Evolutionary conservation across 2,797 vertebrate genomes (phyloP), one percentile per base, ranked within the genome.

Genomic region (Craterocephalus amniculus): DNA sequence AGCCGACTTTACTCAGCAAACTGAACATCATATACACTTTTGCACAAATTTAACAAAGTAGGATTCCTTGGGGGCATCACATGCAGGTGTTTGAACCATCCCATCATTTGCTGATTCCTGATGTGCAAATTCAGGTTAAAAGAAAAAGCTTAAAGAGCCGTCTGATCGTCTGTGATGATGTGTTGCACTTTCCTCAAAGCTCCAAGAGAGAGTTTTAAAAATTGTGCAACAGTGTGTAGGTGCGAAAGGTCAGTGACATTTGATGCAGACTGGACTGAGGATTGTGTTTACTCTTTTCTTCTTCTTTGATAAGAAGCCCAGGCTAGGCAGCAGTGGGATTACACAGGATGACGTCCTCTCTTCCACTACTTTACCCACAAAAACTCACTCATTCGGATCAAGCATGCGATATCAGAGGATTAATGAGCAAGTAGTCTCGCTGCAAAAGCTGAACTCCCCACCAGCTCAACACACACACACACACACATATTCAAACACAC

Each of bases 371-470:
- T 20, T 40, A 34, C 56, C 34, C 24, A 32, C 64, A 70, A 78
- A 74, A 79, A 82, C 81, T 85, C 80, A 77, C n/a, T 67, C 66
- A 74, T 70, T 40, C 66, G 68, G 78, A 66, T 85, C 72, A 85
- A 86, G 68, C 76, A 60, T 74, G 78, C 48, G 74, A 67, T 45
- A 65, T 57, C 43, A 27, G 32, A 48, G 70, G 75, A 63, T 74
- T 62, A 59, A 63, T 24, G 60, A 35, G 60, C 68, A 45, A 67
- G 69, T 18, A 65, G 35, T 45, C 72, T 71, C 74, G 38, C 63
- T 72, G 43, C 34, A 48, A 72, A 60, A 70, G 64, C 70, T 35
- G 35, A 80, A 74, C 68, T 76, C 78, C 70, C 51, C 63, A 14
- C 24, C 18, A 65, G 34, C 43, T 54, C 65, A 76, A 18, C 43